A percentile compares a stretch with the other conserved stretches of the same genome.
Conservation (phyloP, 2,113 vertebrate species). For the Laterallus jamaicensis region DNA sequence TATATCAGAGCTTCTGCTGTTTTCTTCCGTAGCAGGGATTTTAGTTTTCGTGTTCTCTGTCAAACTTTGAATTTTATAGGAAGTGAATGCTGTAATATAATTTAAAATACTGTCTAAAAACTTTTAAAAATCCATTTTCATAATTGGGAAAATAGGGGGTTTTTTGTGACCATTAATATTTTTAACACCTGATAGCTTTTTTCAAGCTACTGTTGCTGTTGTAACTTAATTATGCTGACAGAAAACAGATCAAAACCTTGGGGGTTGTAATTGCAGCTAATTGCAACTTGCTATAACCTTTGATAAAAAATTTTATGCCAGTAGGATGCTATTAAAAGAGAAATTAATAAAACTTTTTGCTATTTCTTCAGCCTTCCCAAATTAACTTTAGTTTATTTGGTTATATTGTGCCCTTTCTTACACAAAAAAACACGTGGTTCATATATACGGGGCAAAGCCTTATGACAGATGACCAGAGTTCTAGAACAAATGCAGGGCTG, state of each 20-base stretch:
- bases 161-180: not conserved
- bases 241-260: not conserved
- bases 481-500: not conserved
- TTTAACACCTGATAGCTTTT: not conserved
- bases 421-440: not conserved
- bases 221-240: not conserved
- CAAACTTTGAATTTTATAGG: not conserved
- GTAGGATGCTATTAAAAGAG: not conserved
- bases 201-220: not conserved
- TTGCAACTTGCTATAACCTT: not conserved
- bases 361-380: not conserved
- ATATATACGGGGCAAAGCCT: not conserved
- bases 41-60: not conserved
- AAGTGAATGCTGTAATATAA: not conserved
- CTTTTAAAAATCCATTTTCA: not conserved
- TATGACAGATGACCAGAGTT: not conserved
- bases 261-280: not conserved
- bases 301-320: not conserved
- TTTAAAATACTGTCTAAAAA: not conserved
- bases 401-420: not conserved
- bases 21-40: not conserved
- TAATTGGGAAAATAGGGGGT: not conserved
- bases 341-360: accelerated
- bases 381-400: not conserved
- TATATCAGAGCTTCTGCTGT: accelerated